Conservation (phyloP, 2,113 vertebrate species). For the Rhea americana region DNA sequence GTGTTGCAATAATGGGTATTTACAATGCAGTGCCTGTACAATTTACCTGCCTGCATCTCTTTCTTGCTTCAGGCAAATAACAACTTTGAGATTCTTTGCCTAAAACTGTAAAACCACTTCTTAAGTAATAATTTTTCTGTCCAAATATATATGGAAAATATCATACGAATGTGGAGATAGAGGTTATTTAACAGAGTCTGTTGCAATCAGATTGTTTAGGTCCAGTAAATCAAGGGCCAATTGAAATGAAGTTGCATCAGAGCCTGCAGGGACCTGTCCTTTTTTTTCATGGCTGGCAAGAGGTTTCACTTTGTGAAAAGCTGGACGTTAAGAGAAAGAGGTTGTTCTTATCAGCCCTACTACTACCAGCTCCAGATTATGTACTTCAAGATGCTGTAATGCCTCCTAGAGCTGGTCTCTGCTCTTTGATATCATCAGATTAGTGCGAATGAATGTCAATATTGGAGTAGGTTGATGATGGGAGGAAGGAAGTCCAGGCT, state of each 20-base stretch:
- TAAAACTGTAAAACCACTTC: neutral
- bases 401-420: neutral
- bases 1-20: neutral
- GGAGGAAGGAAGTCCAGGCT: conserved; percentile 52
- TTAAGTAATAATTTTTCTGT: neutral
- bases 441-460: neutral
- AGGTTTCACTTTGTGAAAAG: neutral
- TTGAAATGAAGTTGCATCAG: neutral
- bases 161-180: neutral
- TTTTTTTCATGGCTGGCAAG: neutral
- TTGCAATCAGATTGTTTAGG: neutral
- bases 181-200: neutral
- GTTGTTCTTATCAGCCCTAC: neutral
- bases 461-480: neutral
- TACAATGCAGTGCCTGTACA: neutral
- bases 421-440: neutral
- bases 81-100: neutral
- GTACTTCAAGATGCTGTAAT: neutral
- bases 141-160: neutral
- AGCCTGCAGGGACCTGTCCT: neutral
- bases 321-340: neutral
- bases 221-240: neutral
- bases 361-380: neutral
- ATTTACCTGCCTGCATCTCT: rapidly evolving
- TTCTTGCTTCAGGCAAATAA: rapidly evolving